Evolutionary conservation across 1,140 invertebrate genomes (phyloP).

Genomic region (Pomphorhynchus laevis): DNA sequence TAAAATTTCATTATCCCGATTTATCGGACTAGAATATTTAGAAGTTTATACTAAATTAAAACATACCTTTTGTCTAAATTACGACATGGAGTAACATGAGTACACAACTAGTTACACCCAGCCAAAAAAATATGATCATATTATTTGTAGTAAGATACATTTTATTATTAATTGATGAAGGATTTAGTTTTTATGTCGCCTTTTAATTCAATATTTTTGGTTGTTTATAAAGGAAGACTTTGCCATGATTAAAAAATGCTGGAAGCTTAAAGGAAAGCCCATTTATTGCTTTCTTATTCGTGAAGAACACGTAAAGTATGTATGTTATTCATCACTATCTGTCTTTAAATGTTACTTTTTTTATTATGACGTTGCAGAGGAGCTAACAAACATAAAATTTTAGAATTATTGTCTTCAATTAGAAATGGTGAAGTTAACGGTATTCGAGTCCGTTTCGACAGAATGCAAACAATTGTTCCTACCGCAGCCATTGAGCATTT

Average conservation of each 20-base stretch:
- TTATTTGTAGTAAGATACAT: no score
- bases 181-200: no score
- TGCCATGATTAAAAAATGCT: conserved; percentile 68
- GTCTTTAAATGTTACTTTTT: conserved; percentile 4
- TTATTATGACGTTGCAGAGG: conserved; percentile 27
- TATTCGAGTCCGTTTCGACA: conserved; percentile 57
- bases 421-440: conserved; percentile 80
- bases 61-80: no score
- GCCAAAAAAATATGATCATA: no score
- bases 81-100: no score
- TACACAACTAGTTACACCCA: no score
- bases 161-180: no score
- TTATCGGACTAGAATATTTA: no score
- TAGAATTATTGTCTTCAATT: conserved; percentile 69
- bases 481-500: conserved; percentile 30
- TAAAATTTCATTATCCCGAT: no score
- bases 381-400: conserved; percentile 73
- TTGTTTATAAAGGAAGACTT: conserved; percentile 35
- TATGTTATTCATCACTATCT: not conserved
- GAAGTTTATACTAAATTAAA: no score
- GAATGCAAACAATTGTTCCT: conserved; percentile 31
- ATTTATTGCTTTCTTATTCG: conserved; percentile 73
- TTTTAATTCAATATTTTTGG: not conserved
- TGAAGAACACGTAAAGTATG: conserved; percentile 26
- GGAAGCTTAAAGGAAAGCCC: conserved; percentile 71